phyloP scores from a whole-genome alignment of 2,888 invertebrate species.

The Dolichopus griseipennis region DNA sequence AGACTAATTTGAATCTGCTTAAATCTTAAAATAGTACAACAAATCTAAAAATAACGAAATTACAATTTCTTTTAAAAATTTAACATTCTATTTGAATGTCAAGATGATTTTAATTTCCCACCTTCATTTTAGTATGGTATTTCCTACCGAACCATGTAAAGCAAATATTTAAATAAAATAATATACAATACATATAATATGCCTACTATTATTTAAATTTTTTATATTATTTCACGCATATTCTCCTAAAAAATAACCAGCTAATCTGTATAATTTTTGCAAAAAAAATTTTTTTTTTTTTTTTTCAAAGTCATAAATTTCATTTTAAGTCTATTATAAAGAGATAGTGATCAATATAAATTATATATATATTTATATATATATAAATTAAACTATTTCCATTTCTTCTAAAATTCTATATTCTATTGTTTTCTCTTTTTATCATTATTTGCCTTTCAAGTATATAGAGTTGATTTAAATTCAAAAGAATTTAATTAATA shows the following conservation, averaged over 20 bases:
- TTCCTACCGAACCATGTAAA: too few relatives aligned
- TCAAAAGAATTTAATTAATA: slow-evolving; percentile 2
- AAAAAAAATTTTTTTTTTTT: background rate
- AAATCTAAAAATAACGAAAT: too few relatives aligned
- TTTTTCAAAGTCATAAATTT: background rate
- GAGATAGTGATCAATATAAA: background rate
- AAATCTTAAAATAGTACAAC: too few relatives aligned
- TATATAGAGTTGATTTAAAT: background rate
- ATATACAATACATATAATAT: too few relatives aligned
- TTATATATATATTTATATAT: background rate
- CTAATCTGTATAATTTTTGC: background rate
- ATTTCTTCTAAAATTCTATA: too few relatives aligned
- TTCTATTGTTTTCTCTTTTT: background rate
- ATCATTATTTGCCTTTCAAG: background rate
- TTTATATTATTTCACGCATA: background rate
- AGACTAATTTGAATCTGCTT: too few relatives aligned
- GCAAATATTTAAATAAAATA: too few relatives aligned
- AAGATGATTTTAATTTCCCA: too few relatives aligned
- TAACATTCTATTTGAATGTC: too few relatives aligned
- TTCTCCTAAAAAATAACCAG: background rate
- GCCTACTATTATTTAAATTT: background rate
- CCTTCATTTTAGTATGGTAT: too few relatives aligned
- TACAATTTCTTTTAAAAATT: too few relatives aligned
- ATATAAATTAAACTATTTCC: background rate
- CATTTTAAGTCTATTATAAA: background rate